Percentiles rank a stretch among this genome's conserved stretches.
Conservation (phyloP, 2,888 invertebrate species). For the Melangyna quadrimaculata region DNA sequence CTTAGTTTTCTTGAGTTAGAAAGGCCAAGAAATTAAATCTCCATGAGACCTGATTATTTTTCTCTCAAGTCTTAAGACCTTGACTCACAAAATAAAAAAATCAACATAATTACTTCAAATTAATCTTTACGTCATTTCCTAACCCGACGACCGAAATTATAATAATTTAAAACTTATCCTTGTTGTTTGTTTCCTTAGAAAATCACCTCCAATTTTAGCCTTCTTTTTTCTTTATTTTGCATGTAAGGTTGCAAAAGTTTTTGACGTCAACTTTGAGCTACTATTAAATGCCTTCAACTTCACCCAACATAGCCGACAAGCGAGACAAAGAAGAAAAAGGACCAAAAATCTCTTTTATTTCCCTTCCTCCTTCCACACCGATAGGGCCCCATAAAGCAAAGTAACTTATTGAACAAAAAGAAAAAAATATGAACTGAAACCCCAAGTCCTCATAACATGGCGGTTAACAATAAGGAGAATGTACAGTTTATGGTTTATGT, state of each 20-base stretch:
- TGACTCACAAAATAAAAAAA: not conserved
- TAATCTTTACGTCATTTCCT: slow-evolving; percentile 37
- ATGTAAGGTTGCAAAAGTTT: slow-evolving; percentile 31
- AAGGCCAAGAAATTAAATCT: not conserved
- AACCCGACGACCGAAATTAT: not conserved
- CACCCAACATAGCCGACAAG: slow-evolving; percentile 41
- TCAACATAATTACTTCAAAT: slow-evolving; percentile 47
- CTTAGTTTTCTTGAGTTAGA: not conserved
- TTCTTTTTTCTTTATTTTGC: not conserved
- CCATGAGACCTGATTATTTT: slow-evolving; percentile 28
- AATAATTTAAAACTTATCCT: slow-evolving; percentile 20
- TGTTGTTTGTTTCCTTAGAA: not conserved
- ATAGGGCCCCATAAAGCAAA: not conserved
- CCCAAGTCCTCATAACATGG: slow-evolving; percentile 36
- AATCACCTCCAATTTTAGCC: slow-evolving; percentile 13
- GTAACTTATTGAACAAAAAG: slow-evolving; percentile 34
- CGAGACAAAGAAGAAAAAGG: slow-evolving; percentile 1
- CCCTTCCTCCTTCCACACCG: not conserved
- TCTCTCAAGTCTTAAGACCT: slow-evolving; percentile 31
- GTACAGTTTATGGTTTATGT: slow-evolving; percentile 28
- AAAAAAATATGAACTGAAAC: slow-evolving; percentile 17
- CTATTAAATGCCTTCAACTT: slow-evolving; percentile 53
- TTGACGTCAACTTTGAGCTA: slow-evolving; percentile 38
- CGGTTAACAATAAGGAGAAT: slow-evolving; percentile 32
- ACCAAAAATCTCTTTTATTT: slow-evolving; percentile 12